Percentiles rank a stretch among this genome's conserved stretches.
phyloP scores from a whole-genome alignment of 2,888 invertebrate species.

The Agrochola lota region DNA sequence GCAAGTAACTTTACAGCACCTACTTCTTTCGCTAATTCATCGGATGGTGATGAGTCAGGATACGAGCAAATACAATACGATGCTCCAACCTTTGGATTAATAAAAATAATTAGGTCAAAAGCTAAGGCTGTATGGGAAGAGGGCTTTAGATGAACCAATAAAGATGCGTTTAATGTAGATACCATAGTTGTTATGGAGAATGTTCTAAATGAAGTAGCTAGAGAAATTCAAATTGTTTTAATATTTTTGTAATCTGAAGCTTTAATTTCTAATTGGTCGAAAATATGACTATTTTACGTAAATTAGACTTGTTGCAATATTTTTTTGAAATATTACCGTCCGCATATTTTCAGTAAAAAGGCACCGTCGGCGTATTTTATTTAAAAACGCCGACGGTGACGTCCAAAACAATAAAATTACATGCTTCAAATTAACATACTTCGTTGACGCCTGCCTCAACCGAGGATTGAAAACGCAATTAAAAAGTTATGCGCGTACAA shows the following conservation, averaged over 20 bases:
- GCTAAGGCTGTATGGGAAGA: too few species aligned
- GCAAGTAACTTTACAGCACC: slow-evolving; percentile 83
- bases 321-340: neutral
- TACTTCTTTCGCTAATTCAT: slow-evolving; percentile 84
- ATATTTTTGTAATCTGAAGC: slow-evolving; percentile 1
- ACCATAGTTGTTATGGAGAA: neutral
- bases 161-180: neutral
- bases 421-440: neutral
- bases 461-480: neutral
- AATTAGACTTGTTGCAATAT: neutral
- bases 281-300: neutral
- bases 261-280: neutral
- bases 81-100: slow-evolving; percentile 78
- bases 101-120: slow-evolving; percentile 8
- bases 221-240: neutral
- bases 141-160: neutral
- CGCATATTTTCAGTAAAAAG: neutral
- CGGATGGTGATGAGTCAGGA: slow-evolving; percentile 84
- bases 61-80: slow-evolving; percentile 82
- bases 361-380: too few species aligned
- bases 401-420: neutral
- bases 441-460: neutral
- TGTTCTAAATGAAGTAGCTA: neutral
- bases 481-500: neutral
- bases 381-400: too few species aligned